Evolutionary conservation across 2,888 invertebrate species (phyloP), one percentile per base, ranked within the genome.

Genomic region (Cheilosia vernalis): DNA sequence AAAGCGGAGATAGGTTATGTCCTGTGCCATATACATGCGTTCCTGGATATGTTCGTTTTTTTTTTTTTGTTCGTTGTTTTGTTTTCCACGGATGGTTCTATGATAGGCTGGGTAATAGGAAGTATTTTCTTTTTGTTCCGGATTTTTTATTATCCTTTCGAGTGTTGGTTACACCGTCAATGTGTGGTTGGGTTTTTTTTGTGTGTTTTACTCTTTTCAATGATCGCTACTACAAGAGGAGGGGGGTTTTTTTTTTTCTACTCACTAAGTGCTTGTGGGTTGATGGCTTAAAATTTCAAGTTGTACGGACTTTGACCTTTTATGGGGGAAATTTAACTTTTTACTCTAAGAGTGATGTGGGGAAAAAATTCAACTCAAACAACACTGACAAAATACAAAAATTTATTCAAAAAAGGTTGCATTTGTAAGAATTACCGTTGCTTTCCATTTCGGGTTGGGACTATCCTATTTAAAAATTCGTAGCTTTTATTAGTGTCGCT

Each of bases 371-470:
- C 30, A 30, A 30, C 63, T 74, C 61, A 64, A 72, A 81, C 49
- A 63, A 37, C 56, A 79, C 49, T 19, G 47, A 74, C 63, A 44
- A 69, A 33, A 40, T 19, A 58, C 13, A 42, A 56, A 47, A 60
- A 53, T 72, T 47, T 47, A 55, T 83, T 40, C 72, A 72, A 24
- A 70, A 47, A 33, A 58, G 4, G n/a, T 72, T 49, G 33, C 27
- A 42, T 24, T 58, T 17, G 17, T 40, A 53, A 44, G 17, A 51
- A 64, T 91, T 92, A 92, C 92, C 92, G 92, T 92, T 87, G 92
- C 90, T 89, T 90, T 92, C 91, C 92, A 91, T 89, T 91, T 92
- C 88, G 90, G 89, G 87, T 91, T 91, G 81, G 89, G 88, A 89
- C 89, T 91, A 89, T 92, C 92, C 92, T 92, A 91, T 89, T 88